These are phyloP conservation scores for Plemyria rubiginata DNA, from an alignment of 2,888 invertebrate genomes.

Conservation along the genomic window DNA sequence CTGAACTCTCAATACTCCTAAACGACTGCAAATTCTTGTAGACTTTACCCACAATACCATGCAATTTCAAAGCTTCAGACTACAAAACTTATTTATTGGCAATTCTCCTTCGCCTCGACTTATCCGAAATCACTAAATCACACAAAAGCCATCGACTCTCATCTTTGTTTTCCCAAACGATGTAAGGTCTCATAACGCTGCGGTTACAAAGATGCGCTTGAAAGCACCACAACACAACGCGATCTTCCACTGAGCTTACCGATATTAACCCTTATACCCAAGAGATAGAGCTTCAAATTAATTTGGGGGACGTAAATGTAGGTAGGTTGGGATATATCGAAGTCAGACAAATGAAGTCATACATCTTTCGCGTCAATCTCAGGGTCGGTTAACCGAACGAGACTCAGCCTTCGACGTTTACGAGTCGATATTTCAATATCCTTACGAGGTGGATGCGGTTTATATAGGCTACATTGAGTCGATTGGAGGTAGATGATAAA, in stretches of 20 bases:
- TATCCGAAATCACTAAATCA: constrained; percentile 64
- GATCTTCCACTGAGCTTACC: constrained; percentile 2
- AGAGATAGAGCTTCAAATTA: constrained; percentile 15
- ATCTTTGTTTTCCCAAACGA: constrained; percentile 78
- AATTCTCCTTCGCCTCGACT: constrained; percentile 31
- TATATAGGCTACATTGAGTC: constrained; percentile 30
- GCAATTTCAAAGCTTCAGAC: constrained; percentile 30
- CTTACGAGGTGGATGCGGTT: constrained; percentile 69
- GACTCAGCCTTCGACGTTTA: constrained; percentile 73
- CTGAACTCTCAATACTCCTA: neutral
- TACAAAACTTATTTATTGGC: constrained; percentile 33
- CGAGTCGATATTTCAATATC: constrained; percentile 82
- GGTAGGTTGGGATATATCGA: constrained; percentile 72
- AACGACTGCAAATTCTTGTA: constrained; percentile 10
- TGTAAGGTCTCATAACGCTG: constrained; percentile 75
- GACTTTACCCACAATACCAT: constrained; percentile 23
- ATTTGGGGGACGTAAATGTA: constrained; percentile 28
- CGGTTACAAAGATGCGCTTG: constrained; percentile 69
- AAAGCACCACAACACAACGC: constrained; percentile 49
- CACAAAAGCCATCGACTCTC: constrained; percentile 63
- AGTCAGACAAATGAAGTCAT: constrained; percentile 82
- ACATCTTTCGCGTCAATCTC: constrained; percentile 73
- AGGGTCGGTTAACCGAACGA: constrained; percentile 73
- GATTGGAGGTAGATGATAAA: constrained; percentile 18
- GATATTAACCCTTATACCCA: constrained; percentile 43